A percentile compares a stretch with the other conserved stretches of the same genome.
Evolutionary conservation across 2,797 vertebrate genomes (phyloP).

Genomic region (Sylvia borin): DNA sequence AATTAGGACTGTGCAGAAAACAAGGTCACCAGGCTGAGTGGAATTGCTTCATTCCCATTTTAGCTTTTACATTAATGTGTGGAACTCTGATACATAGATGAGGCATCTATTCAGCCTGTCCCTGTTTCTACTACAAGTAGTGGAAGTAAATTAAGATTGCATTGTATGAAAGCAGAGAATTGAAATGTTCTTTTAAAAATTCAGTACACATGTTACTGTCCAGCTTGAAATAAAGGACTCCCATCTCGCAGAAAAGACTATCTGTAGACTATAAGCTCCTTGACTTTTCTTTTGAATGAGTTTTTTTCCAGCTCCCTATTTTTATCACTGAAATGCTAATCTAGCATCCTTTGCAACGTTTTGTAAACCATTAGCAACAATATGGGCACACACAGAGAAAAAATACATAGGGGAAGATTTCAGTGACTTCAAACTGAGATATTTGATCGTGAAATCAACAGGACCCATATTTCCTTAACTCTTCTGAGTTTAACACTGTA

Average conservation of each 20-base stretch:
- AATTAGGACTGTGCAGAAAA: not conserved
- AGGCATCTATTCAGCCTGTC: not conserved
- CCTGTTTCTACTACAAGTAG: not conserved
- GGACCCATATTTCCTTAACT: not conserved
- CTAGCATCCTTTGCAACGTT: not conserved
- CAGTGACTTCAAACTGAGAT: not conserved
- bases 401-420: not conserved
- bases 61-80: not conserved
- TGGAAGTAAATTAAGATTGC: not conserved
- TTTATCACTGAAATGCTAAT: not conserved
- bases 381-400: accelerated
- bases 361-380: not conserved
- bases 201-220: not conserved
- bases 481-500: not conserved
- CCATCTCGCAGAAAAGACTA: not conserved
- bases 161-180: not conserved
- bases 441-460: not conserved
- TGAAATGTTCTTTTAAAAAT: not conserved
- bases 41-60: not conserved
- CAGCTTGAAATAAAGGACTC: not conserved
- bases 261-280: not conserved
- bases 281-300: not conserved
- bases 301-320: not conserved
- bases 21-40: not conserved
- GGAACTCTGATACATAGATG: not conserved